Evolutionary conservation across 2,113 vertebrate species (phyloP).

Genomic region (Azemiops feae): DNA sequence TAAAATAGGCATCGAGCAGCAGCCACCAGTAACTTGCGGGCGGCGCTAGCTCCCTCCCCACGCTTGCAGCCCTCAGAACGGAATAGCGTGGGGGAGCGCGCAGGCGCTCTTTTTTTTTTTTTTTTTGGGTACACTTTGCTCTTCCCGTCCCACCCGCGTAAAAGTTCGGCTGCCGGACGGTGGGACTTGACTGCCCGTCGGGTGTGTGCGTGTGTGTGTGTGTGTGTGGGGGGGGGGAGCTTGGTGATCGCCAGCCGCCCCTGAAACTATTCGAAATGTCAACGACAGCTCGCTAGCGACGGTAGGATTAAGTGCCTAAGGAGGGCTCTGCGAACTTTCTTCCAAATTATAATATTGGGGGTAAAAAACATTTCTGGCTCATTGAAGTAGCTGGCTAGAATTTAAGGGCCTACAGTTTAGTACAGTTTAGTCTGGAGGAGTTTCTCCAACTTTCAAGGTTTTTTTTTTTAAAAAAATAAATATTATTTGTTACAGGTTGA

Average conservation of each 20-base stretch:
- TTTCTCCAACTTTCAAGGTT: neutral
- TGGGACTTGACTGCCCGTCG: neutral
- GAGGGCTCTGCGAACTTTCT: neutral
- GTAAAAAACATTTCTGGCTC: neutral
- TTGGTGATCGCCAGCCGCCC: neutral
- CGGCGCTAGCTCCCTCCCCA: constrained; percentile 17
- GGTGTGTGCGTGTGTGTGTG: too few relatives aligned
- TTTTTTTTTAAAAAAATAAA: neutral
- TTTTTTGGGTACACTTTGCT: neutral
- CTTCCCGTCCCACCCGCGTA: neutral
- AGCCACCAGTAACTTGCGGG: constrained; percentile 19
- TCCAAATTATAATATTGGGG: neutral
- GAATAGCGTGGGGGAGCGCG: constrained; percentile 3
- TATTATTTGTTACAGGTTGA: neutral
- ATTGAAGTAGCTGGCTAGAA: neutral
- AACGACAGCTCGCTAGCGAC: neutral
- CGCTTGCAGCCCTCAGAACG: neutral
- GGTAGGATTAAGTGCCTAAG: neutral
- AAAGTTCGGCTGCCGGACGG: neutral
- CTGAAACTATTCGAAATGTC: neutral
- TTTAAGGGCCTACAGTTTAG: neutral
- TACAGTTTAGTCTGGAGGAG: neutral
- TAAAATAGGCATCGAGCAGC: constrained; percentile 46
- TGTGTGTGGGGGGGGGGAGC: fast-evolving
- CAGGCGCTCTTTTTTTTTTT: constrained; percentile 49